Evolutionary conservation across 2,797 vertebrate species (phyloP).

Genomic region (Alauda arvensis): DNA sequence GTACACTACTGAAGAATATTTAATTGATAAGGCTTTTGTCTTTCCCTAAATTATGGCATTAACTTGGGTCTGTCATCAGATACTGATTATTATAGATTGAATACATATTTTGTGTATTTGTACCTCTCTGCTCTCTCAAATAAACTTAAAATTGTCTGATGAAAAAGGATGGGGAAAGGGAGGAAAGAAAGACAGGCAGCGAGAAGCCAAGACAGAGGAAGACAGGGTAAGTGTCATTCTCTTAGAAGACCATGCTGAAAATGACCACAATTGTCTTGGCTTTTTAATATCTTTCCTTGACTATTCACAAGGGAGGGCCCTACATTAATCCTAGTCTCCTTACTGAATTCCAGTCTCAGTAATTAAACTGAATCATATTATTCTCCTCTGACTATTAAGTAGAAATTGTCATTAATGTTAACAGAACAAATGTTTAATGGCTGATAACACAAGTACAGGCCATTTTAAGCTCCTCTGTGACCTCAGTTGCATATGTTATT

Average conservation of each 20-base stretch:
- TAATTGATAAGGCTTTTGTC: not conserved
- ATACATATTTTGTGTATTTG: not conserved
- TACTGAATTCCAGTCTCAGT: not conserved
- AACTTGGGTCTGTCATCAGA: not conserved
- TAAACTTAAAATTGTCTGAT: not conserved
- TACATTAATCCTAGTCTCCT: not conserved
- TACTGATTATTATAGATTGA: not conserved
- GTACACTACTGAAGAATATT: not conserved
- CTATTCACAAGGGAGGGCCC: not conserved
- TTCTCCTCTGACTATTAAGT: not conserved
- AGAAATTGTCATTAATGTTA: slow-evolving; percentile 10
- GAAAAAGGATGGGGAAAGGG: not conserved
- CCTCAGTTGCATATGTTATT: not conserved
- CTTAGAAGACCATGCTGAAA: not conserved
- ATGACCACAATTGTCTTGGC: not conserved
- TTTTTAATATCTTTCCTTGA: not conserved
- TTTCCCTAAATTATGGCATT: not conserved
- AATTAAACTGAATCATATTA: slow-evolving; percentile 1
- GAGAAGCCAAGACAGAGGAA: not conserved
- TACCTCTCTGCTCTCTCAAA: not conserved
- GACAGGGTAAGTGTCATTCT: not conserved
- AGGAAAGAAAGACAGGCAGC: not conserved
- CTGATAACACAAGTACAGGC: not conserved
- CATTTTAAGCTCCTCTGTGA: not conserved
- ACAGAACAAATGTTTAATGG: slow-evolving; percentile 1